Conservation (phyloP, 2,797 vertebrate species). For the Melanogrammus aeglefinus region DNA sequence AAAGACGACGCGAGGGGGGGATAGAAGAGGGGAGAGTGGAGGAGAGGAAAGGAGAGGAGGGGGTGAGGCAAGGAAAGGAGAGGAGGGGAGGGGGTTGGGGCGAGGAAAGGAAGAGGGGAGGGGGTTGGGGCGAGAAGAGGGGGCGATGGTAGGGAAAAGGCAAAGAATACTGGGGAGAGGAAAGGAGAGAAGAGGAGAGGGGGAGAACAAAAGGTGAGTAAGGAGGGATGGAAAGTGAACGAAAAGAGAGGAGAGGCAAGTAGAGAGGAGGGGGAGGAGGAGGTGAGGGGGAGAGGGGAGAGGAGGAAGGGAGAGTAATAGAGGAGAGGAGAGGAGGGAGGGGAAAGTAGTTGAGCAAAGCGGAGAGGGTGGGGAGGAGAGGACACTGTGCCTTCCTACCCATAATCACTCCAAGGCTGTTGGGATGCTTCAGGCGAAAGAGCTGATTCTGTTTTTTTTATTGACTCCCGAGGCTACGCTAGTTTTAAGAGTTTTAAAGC, state of each 20-base stretch:
- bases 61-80: not conserved
- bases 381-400: slow-evolving; percentile 12
- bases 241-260: not conserved
- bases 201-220: not conserved
- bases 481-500: slow-evolving; percentile 41
- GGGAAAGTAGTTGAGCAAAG: not conserved
- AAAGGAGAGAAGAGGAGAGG: not conserved
- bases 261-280: not conserved
- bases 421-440: slow-evolving; percentile 42
- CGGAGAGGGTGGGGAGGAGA: slow-evolving; percentile 3
- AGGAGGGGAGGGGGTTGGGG: too few species aligned
- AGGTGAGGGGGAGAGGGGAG: not conserved
- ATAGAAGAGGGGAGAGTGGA: not conserved
- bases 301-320: not conserved
- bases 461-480: slow-evolving; percentile 47
- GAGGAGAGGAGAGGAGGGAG: slow-evolving; percentile 8
- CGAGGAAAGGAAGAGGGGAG: not conserved
- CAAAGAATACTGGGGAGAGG: not conserved
- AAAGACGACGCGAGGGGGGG: too few species aligned
- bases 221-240: not conserved
- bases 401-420: slow-evolving; percentile 43
- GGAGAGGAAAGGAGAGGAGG: too few species aligned
- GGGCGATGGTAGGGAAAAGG: not conserved
- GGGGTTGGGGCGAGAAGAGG: not conserved
- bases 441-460: slow-evolving; percentile 41